A percentile compares a stretch with the other conserved stretches of the same genome.
These are phyloP conservation scores for Drosophila melanosoma DNA, from an alignment of 2,888 invertebrate species.

Conservation along the genomic window DNA sequence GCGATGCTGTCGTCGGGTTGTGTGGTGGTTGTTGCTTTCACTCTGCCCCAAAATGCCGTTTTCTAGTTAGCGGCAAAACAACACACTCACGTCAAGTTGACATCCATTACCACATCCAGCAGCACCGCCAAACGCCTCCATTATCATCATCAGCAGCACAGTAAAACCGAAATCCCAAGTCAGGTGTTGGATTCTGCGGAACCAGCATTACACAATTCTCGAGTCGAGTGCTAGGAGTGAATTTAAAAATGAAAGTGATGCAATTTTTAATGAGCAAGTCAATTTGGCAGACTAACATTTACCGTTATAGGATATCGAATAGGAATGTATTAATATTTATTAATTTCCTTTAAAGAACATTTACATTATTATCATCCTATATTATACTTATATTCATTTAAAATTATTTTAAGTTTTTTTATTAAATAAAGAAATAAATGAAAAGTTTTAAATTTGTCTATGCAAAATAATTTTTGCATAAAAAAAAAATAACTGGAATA, in stretches of 20 bases:
- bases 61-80: conserved; percentile 69
- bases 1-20: conserved; percentile 1
- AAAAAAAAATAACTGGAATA: no score
- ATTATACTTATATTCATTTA: background rate
- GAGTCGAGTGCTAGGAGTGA: background rate
- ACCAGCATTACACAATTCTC: conserved; percentile 24
- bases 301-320: background rate
- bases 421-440: background rate
- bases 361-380: background rate
- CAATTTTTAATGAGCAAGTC: background rate
- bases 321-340: background rate
- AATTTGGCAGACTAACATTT: background rate
- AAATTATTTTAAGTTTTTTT: background rate
- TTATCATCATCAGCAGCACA: conserved; percentile 28
- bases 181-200: conserved; percentile 15
- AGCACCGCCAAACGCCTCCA: background rate
- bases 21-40: conserved; percentile 54
- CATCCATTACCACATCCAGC: no score
- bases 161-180: conserved; percentile 34
- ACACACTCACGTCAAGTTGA: conserved; percentile 69
- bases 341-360: background rate
- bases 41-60: conserved; percentile 70
- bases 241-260: background rate
- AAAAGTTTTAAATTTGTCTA: background rate
- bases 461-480: no score